These are phyloP conservation scores for Nipponia nippon DNA, from an alignment of 2,113 vertebrate genomes.

Conservation along the genomic window DNA sequence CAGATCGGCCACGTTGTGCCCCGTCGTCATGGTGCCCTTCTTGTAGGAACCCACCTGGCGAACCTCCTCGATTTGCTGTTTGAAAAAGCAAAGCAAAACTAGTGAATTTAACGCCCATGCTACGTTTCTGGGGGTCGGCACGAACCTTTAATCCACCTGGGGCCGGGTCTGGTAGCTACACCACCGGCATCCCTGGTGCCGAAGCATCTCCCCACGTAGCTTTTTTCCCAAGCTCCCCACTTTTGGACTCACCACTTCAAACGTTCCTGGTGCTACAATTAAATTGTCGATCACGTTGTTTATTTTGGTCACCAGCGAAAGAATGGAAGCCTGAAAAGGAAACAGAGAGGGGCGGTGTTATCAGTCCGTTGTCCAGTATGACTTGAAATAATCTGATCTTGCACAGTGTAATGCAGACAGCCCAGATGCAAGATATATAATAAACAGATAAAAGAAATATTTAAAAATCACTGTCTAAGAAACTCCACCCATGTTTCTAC, in stretches of 20 bases:
- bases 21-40: conserved; percentile 96
- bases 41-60: conserved; percentile 98
- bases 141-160: fast-evolving
- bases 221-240: too few species aligned
- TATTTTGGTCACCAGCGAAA: conserved; percentile 97
- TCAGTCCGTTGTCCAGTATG: fast-evolving
- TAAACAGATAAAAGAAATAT: neutral
- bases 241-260: conserved; percentile 89
- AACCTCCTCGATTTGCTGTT: conserved; percentile 97
- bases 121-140: fast-evolving
- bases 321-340: conserved; percentile 86
- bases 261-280: conserved; percentile 94
- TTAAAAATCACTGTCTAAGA: neutral
- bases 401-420: neutral
- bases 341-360: neutral
- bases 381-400: neutral
- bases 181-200: fast-evolving
- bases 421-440: neutral
- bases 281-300: conserved; percentile 98
- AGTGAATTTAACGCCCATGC: fast-evolving
- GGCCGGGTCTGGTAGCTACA: neutral
- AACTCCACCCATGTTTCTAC: too few species aligned
- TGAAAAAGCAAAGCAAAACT: neutral
- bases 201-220: fast-evolving
- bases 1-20: conserved; percentile 94